A percentile compares a stretch with the other conserved stretches of the same genome.
phyloP scores from a whole-genome alignment of 1,140 invertebrate genomes.

The Hermetia illucens region DNA sequence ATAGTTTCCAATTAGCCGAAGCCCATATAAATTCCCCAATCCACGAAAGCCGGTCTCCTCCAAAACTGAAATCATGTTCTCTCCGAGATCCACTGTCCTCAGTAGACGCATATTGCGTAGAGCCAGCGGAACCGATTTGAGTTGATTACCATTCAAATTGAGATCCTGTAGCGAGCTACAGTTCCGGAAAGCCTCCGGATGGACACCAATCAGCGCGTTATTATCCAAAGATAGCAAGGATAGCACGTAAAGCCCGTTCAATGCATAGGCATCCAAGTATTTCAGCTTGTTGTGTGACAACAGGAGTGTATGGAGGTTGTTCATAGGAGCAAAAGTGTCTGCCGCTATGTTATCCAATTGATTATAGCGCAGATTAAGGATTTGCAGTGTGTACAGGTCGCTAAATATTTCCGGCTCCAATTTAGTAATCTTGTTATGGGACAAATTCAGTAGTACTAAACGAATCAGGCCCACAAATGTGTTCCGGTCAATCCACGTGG shows the following conservation, averaged over 20 bases:
- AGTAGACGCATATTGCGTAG: slow-evolving; percentile 54
- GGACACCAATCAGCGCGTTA: slow-evolving; percentile 59
- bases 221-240: slow-evolving; percentile 64
- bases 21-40: slow-evolving; percentile 60
- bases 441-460: slow-evolving; percentile 70
- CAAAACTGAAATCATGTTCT: slow-evolving; percentile 63
- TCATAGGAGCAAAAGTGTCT: slow-evolving; percentile 67
- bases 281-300: slow-evolving; percentile 66
- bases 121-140: slow-evolving; percentile 65
- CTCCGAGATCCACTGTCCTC: slow-evolving; percentile 69
- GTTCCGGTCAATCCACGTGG: slow-evolving; percentile 62
- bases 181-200: slow-evolving; percentile 69
- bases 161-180: slow-evolving; percentile 69
- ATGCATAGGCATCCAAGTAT: slow-evolving; percentile 56
- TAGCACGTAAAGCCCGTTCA: slow-evolving; percentile 66
- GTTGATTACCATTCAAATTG: slow-evolving; percentile 67
- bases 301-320: slow-evolving; percentile 67
- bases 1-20: slow-evolving; percentile 76
- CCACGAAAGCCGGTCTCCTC: slow-evolving; percentile 69
- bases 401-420: slow-evolving; percentile 67
- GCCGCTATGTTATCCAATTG: slow-evolving; percentile 61
- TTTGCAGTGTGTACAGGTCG: slow-evolving; percentile 67
- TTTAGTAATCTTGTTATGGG: slow-evolving; percentile 66
- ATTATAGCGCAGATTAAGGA: slow-evolving; percentile 67
- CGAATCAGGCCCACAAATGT: slow-evolving; percentile 78